phyloP scores from a whole-genome alignment of 2,888 invertebrate species.

The Drosophila pseudotalamancana region DNA sequence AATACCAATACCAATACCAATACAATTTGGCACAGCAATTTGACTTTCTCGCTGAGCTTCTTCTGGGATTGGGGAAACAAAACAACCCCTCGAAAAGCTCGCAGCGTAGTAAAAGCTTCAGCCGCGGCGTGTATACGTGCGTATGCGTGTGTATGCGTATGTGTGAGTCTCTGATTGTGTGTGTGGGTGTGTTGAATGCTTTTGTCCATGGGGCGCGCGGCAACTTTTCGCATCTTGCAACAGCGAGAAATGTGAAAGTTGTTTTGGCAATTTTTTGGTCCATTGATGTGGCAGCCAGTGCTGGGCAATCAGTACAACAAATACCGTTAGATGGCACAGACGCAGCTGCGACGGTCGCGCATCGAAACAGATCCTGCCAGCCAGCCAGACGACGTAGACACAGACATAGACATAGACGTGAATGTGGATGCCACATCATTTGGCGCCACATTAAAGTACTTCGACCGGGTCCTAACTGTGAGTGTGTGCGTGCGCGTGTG shows the following conservation, averaged over 20 bases:
- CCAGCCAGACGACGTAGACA: conserved; percentile 28
- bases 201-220: conserved; percentile 53
- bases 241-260: conserved; percentile 64
- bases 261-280: conserved; percentile 70
- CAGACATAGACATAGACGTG: no score
- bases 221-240: conserved; percentile 64
- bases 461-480: conserved; percentile 45
- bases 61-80: conserved; percentile 8
- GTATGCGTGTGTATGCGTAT: conserved; percentile 1
- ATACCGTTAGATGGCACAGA: conserved; percentile 68
- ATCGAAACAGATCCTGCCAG: conserved; percentile 17
- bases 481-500: not conserved
- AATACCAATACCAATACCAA: not conserved
- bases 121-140: conserved; percentile 10
- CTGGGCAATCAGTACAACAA: conserved; percentile 64
- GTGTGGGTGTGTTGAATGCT: conserved; percentile 19
- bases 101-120: conserved; percentile 66
- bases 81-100: conserved; percentile 50
- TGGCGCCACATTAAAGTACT: conserved; percentile 72
- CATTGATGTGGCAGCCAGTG: conserved; percentile 64
- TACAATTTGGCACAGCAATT: conserved; percentile 32
- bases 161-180: conserved; percentile 15
- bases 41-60: conserved; percentile 32
- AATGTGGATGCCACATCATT: conserved; percentile 53
- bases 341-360: conserved; percentile 42